These are phyloP conservation scores for Sussaba pulchella DNA, from an alignment of 2,888 invertebrate species.

Conservation along the genomic window DNA sequence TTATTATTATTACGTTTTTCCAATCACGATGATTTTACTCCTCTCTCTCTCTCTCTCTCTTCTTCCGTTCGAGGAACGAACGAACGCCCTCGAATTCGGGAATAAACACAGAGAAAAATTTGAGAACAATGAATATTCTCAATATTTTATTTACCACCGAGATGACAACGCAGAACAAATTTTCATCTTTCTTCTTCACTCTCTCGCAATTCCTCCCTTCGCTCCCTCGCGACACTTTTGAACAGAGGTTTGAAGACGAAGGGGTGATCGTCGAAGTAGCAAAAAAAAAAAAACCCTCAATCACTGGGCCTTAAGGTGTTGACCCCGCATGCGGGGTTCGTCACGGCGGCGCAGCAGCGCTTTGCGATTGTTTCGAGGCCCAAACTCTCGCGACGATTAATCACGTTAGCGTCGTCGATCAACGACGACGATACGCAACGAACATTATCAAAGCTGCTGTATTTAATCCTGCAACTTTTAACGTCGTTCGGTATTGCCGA, in stretches of 20 bases:
- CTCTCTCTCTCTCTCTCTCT: no score
- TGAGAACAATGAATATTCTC: slow-evolving; percentile 17
- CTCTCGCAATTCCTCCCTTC: slow-evolving; percentile 18
- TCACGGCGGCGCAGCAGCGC: slow-evolving; percentile 73
- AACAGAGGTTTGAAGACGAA: no score
- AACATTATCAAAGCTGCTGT: slow-evolving; percentile 23
- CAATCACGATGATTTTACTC: no score
- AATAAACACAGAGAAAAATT: neutral
- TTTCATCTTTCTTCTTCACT: slow-evolving; percentile 8
- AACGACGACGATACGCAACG: slow-evolving; percentile 64
- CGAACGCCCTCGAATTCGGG: neutral
- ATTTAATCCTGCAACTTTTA: neutral
- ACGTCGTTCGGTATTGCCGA: slow-evolving; percentile 68
- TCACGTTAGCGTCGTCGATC: slow-evolving; percentile 73
- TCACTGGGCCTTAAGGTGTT: slow-evolving; percentile 75
- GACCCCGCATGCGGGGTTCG: slow-evolving; percentile 75
- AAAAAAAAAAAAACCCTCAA: slow-evolving; percentile 66
- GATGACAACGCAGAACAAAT: slow-evolving; percentile 13
- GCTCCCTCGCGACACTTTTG: no score
- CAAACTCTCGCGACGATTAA: slow-evolving; percentile 75
- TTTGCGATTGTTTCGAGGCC: slow-evolving; percentile 72
- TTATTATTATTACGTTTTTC: neutral
- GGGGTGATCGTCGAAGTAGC: no score
- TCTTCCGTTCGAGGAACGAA: no score
- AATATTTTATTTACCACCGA: slow-evolving; percentile 35